Base-by-base conservation (phyloP, 2,888 invertebrate genomes). In the Dascillus cervinus region DNA sequence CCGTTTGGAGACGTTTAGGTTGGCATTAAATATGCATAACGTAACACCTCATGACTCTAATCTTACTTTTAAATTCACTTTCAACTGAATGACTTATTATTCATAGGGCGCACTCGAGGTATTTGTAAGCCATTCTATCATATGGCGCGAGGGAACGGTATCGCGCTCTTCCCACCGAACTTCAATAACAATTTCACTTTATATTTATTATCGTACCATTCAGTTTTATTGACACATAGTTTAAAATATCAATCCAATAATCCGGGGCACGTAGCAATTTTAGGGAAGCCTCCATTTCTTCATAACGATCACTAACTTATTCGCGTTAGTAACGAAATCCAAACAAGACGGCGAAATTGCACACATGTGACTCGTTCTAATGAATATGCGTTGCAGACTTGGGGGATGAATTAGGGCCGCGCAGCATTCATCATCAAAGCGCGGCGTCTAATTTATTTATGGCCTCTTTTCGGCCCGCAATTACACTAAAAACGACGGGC, bases 181-280 rank as follows among this genome's bases (percentile, higher is more conserved):
- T 49, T 47, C 56, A 51, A 59, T 58, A 58, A 56, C 56, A 55
- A 48, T 57, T 56, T 49, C 49, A 45, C 47, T 56, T 55, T 55
- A 59, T 58, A 58, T 53, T 56, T 58, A 58, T 56, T 50, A 53
- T 47, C 37, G 47, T 43, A 49, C 55, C 49, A 52, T 59, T 58
- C 47, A 40, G 38, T 56, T 60, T 59, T 57, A 62, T 60, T 53
- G 56, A 50, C 50, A 50, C 48, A 50, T 52, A 52, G 48, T 52
- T 55, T 52, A 55, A 56, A 57, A 55, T 58, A 55, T 53, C 50
- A 54, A 49, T 53, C 52, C 49, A 53, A 54, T 55, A 56, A 53
- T 54, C 54, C 50, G 38, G 44, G 39, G 47, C 55, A 53, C 54
- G 54, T 53, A 55, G 47, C 46, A 50, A 33, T 52, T 53, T 54